phyloP scores from a whole-genome alignment of 2,797 vertebrate species.

The Phalanger gymnotis region DNA sequence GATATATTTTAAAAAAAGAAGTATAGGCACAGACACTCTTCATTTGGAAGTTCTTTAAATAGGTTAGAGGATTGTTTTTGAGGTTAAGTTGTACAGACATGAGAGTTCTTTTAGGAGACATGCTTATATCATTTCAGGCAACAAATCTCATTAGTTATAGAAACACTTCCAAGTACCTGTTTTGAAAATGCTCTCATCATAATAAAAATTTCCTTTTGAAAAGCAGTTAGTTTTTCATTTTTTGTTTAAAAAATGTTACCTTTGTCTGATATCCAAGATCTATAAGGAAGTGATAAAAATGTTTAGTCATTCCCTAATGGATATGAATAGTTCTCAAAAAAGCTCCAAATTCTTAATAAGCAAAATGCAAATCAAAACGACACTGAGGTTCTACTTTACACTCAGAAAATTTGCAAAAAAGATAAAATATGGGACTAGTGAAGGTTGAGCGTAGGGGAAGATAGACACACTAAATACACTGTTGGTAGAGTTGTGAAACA shows the following conservation, averaged over 20 bases:
- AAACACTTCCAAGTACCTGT: not conserved
- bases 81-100: not conserved
- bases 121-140: not conserved
- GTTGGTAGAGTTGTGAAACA: not conserved
- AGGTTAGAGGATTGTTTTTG: not conserved
- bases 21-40: not conserved
- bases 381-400: not conserved
- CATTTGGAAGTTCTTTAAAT: not conserved
- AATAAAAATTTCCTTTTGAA: not conserved
- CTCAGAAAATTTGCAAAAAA: not conserved
- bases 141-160: not conserved
- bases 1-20: not conserved
- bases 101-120: not conserved
- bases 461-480: not conserved
- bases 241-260: not conserved
- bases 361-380: not conserved
- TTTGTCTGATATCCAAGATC: not conserved
- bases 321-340: not conserved
- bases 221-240: not conserved
- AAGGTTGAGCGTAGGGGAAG: not conserved
- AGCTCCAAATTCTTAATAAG: not conserved
- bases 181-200: not conserved
- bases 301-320: not conserved
- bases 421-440: not conserved
- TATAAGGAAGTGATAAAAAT: not conserved